phyloP scores from a whole-genome alignment of 92 coral and sea anemone genomes.

The Nematostella vectensis region DNA sequence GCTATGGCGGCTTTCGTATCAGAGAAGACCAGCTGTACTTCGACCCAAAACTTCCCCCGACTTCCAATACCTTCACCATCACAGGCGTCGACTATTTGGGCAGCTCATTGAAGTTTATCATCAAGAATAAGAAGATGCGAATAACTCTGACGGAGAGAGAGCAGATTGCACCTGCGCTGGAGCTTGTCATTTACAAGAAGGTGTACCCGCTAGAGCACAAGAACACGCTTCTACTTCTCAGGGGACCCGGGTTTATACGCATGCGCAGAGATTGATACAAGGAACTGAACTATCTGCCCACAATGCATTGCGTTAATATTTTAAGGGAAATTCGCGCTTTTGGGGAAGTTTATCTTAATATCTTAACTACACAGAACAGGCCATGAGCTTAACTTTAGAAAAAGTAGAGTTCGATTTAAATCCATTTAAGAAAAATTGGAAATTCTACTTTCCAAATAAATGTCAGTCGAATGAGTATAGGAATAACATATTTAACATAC shows the following conservation, averaged over 20 bases:
- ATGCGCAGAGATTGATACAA: constrained; percentile 14
- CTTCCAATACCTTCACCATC: constrained; percentile 45
- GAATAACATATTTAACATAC: too few species aligned
- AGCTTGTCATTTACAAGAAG: constrained; percentile 22
- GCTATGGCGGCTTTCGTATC: constrained; percentile 79
- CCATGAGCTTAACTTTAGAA: too few species aligned
- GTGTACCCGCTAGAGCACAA: constrained; percentile 15
- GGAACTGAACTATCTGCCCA: too few species aligned
- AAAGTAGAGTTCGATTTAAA: too few species aligned
- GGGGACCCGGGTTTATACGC: constrained; percentile 40
- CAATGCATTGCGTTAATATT: too few species aligned
- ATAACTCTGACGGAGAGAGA: constrained; percentile 34
- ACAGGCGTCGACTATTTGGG: constrained; percentile 58
- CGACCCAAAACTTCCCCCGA: constrained; percentile 56
- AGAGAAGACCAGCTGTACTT: constrained; percentile 37
- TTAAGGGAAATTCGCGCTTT: too few species aligned
- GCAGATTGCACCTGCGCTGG: constrained; percentile 54
- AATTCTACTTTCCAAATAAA: too few species aligned
- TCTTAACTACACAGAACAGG: too few species aligned
- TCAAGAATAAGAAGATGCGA: constrained; percentile 27
- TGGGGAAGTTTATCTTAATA: too few species aligned
- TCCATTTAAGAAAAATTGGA: too few species aligned
- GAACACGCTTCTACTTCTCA: constrained; percentile 25
- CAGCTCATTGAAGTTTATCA: constrained; percentile 39
- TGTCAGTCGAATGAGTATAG: too few species aligned